Evolutionary conservation across 2,797 vertebrate species (phyloP).

Genomic region (Morus bassanus): DNA sequence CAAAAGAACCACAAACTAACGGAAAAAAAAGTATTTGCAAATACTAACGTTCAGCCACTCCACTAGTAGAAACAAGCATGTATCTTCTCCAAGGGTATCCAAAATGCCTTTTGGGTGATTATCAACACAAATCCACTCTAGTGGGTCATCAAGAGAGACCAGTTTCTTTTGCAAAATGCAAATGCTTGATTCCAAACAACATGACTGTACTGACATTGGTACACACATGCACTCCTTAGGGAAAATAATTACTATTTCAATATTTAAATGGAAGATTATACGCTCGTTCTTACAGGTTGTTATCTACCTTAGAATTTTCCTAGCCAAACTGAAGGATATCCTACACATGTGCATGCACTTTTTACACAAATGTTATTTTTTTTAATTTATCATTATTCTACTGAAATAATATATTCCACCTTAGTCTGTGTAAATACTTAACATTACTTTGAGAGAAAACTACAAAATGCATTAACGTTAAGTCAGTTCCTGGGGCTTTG

Average conservation of each 20-base stretch:
- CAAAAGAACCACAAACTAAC: neutral
- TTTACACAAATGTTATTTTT: accelerated
- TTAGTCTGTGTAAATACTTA: neutral
- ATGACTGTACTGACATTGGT: neutral
- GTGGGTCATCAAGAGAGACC: neutral
- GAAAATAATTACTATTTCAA: neutral
- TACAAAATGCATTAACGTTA: neutral
- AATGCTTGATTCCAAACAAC: neutral
- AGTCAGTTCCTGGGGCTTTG: neutral
- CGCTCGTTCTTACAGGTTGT: accelerated
- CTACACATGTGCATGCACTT: accelerated
- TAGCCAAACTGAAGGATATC: neutral
- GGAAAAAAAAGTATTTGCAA: neutral
- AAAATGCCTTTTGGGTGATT: neutral
- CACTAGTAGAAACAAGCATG: neutral
- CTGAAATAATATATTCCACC: neutral
- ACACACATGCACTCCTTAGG: neutral
- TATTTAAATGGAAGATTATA: neutral
- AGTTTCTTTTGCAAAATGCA: neutral
- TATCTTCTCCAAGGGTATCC: neutral
- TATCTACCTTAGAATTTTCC: neutral
- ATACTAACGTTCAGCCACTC: neutral
- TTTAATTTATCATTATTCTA: neutral
- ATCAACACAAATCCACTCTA: neutral
- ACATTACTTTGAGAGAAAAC: neutral